Conservation (phyloP, 2,113 vertebrate species). For the Macaca nemestrina region DNA sequence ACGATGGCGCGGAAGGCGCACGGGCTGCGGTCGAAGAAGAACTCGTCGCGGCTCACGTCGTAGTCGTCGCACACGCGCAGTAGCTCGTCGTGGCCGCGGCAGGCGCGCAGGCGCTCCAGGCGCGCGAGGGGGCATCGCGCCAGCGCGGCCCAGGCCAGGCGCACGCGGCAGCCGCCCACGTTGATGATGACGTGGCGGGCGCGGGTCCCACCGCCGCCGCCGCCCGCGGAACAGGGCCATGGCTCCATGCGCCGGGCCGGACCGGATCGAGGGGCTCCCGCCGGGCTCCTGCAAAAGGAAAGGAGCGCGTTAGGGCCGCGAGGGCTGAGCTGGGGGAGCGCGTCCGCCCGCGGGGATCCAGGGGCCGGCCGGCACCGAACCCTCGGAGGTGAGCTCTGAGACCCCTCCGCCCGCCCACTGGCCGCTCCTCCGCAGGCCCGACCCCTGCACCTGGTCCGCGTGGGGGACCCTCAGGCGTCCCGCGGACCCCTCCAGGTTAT, state of each 20-base stretch:
- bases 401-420: fast-evolving
- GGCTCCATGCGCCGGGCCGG: conserved; percentile 86
- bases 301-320: conserved; percentile 37
- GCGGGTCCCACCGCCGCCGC: not conserved
- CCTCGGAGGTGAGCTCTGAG: too few species aligned
- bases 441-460: too few species aligned
- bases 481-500: not conserved
- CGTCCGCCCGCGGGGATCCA: too few species aligned
- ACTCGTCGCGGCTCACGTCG: conserved; percentile 94
- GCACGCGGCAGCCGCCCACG: conserved; percentile 95
- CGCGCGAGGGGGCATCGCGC: conserved; percentile 94
- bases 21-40: conserved; percentile 98
- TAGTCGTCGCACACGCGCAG: conserved; percentile 97
- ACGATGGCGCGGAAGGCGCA: conserved; percentile 95
- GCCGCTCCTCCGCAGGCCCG: not conserved
- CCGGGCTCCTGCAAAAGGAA: conserved; percentile 40
- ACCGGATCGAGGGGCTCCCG: conserved; percentile 60
- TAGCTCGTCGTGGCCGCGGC: conserved; percentile 93
- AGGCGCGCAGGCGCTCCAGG: conserved; percentile 91
- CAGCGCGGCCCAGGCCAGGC: conserved; percentile 95
- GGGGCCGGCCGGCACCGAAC: too few species aligned
- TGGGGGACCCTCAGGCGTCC: too few species aligned
- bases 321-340: not conserved
- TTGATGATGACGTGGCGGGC: conserved; percentile 92
- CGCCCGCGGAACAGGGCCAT: conserved; percentile 91